A percentile compares a stretch with the other conserved stretches of the same genome.
Conservation (phyloP, 2,113 vertebrate species). For the Vanacampus margaritifer region DNA sequence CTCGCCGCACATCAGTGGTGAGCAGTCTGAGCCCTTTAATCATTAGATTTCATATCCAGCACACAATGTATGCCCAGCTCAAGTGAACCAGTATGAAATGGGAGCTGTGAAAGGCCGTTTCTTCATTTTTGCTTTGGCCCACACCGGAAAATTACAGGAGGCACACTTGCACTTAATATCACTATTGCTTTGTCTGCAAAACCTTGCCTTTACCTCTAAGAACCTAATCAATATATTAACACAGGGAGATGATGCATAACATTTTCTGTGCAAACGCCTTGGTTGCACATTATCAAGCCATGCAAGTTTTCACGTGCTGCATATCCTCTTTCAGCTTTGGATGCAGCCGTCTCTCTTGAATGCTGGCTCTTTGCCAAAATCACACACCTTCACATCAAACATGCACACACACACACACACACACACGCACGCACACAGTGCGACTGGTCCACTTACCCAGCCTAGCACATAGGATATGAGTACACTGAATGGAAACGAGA, state of each 20-base stretch:
- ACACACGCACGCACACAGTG: slow-evolving; percentile 41
- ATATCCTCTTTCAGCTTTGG: slow-evolving; percentile 56
- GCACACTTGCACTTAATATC: neutral
- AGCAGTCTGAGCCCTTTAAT: no score
- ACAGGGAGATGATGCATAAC: neutral
- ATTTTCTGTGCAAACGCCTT: neutral
- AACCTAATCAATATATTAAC: neutral
- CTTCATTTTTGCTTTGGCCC: no score
- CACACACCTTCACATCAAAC: slow-evolving; percentile 28
- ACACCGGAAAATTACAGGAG: neutral
- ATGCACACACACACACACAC: neutral
- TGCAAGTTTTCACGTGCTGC: slow-evolving; percentile 50
- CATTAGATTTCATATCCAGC: no score
- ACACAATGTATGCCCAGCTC: no score
- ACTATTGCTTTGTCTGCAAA: no score
- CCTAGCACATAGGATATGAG: slow-evolving; percentile 17
- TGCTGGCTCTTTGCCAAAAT: slow-evolving; percentile 65
- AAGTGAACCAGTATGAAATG: no score
- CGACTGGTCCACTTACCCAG: slow-evolving; percentile 44
- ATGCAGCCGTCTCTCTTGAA: slow-evolving; percentile 54
- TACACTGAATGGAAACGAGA: neutral
- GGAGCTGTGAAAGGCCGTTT: no score
- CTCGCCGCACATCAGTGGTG: no score
- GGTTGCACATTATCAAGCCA: slow-evolving; percentile 25
- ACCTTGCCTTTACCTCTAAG: no score